phyloP scores from a whole-genome alignment of 2,888 invertebrate genomes.

The Xanthia icteritia region DNA sequence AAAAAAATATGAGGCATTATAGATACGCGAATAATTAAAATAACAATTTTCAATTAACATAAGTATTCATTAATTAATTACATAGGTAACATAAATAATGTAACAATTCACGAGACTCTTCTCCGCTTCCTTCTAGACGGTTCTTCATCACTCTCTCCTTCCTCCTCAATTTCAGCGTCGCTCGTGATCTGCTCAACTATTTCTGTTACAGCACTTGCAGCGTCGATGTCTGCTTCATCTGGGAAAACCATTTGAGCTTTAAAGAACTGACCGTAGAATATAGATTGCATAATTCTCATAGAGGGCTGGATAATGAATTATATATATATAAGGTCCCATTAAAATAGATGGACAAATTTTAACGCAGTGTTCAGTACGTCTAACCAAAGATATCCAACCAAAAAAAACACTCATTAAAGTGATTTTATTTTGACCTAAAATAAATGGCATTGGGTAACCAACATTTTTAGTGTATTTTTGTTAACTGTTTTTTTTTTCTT shows the following conservation, averaged over 20 bases:
- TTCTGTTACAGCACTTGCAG: conserved; percentile 70
- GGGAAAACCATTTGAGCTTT: conserved; percentile 48
- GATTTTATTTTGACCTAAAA: too few relatives aligned
- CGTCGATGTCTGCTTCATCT: conserved; percentile 70
- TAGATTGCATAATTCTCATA: too few relatives aligned
- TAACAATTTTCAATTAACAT: not conserved
- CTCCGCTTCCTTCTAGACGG: conserved; percentile 69
- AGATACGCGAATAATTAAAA: not conserved
- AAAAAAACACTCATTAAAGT: too few relatives aligned
- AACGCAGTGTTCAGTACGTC: too few relatives aligned
- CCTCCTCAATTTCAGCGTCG: conserved; percentile 54
- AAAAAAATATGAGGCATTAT: not conserved
- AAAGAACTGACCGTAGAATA: not conserved
- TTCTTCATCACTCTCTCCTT: conserved; percentile 64
- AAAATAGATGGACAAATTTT: too few relatives aligned
- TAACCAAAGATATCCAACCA: too few relatives aligned
- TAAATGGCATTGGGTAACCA: too few relatives aligned
- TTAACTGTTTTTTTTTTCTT: too few relatives aligned
- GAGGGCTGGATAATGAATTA: too few relatives aligned
- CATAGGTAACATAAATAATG: not conserved
- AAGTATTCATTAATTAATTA: conserved; percentile 21
- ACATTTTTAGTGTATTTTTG: too few relatives aligned
- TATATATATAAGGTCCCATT: too few relatives aligned
- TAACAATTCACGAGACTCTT: conserved; percentile 69
- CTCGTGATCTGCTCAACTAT: conserved; percentile 62